Conservation (phyloP, 2,888 invertebrate genomes). For the Therioaphis trifolii region DNA sequence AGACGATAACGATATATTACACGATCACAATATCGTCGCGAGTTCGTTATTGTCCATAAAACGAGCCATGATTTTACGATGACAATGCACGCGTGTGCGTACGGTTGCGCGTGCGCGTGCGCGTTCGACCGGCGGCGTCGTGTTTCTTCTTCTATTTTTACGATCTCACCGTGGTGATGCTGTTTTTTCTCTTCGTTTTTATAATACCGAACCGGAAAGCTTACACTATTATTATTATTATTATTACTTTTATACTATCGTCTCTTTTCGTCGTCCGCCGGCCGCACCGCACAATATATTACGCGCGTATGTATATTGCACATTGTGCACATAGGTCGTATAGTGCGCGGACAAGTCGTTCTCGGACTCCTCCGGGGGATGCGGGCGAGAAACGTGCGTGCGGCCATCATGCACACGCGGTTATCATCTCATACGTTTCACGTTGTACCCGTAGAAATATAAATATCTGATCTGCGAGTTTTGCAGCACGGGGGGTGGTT, state of each 20-base stretch:
- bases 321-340: too few species aligned
- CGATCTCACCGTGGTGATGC: slow-evolving; percentile 52
- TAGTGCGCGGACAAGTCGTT: not conserved
- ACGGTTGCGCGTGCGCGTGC: not conserved
- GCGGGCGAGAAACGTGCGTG: not conserved
- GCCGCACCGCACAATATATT: too few species aligned
- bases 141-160: slow-evolving; percentile 33
- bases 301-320: too few species aligned
- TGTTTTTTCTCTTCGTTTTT: slow-evolving; percentile 31
- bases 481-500: not conserved
- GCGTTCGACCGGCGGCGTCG: too few species aligned
- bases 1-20: slow-evolving; percentile 41
- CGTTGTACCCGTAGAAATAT: too few species aligned
- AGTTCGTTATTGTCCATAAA: slow-evolving; percentile 55
- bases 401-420: slow-evolving; percentile 5
- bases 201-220: slow-evolving; percentile 19
- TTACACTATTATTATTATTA: not conserved
- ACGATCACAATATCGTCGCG: not conserved
- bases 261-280: not conserved
- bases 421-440: too few species aligned
- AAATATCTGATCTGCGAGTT: too few species aligned
- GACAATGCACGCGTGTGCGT: not conserved
- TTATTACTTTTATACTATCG: not conserved
- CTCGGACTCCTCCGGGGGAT: too few species aligned
- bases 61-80: slow-evolving; percentile 47